Percentiles rank a stretch among this genome's conserved stretches.
phyloP scores from a whole-genome alignment of 2,797 vertebrate genomes.

The Bradypus variegatus region DNA sequence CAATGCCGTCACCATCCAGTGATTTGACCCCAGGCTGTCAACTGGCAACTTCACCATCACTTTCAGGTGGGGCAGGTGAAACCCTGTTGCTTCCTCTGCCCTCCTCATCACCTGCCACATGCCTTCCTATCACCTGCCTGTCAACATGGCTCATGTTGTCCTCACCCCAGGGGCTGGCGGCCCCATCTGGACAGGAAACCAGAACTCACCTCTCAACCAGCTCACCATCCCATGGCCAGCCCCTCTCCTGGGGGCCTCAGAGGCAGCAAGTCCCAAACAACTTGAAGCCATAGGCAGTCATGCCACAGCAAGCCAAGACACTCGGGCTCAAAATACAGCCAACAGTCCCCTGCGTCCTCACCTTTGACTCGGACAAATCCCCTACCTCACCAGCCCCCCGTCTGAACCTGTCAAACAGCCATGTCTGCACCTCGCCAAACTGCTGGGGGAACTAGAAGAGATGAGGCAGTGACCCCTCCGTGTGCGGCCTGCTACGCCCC shows the following conservation, averaged over 20 bases:
- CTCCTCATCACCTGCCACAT: neutral
- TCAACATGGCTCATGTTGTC: neutral
- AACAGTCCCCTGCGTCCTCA: neutral
- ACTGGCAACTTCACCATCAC: neutral
- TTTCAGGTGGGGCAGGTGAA: neutral
- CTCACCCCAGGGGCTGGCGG: neutral
- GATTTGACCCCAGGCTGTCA: neutral
- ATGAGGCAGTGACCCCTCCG: neutral
- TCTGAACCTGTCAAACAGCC: rapidly evolving
- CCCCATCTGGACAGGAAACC: neutral
- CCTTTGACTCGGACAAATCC: neutral
- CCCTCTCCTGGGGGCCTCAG: no score
- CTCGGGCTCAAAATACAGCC: neutral
- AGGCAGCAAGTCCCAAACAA: neutral
- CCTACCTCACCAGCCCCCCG: neutral
- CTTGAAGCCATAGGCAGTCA: neutral
- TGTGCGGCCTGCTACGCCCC: rapidly evolving
- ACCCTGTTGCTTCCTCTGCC: no score
- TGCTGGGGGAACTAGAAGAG: neutral
- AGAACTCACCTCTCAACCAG: neutral
- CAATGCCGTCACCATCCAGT: neutral
- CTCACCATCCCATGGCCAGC: neutral
- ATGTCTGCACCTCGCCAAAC: neutral
- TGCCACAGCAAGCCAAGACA: neutral
- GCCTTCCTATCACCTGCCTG: neutral